Percentiles rank a stretch among this genome's conserved stretches.
Conservation (phyloP, 2,797 vertebrate genomes). For the Poecilia velifera region DNA sequence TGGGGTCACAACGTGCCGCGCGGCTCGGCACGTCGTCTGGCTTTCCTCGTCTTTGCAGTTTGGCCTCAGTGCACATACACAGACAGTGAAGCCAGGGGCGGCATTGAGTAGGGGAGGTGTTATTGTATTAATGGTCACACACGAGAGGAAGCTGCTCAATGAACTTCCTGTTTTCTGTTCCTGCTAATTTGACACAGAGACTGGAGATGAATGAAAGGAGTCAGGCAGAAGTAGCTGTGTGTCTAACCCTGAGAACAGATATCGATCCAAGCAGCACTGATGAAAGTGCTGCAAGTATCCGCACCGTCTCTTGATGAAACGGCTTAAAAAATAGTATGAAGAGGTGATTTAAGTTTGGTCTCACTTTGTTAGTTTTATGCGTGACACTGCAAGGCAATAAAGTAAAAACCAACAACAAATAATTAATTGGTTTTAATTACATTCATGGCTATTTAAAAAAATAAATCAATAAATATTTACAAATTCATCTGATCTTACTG, state of each 20-base stretch:
- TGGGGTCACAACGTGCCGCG: not conserved
- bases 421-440: not conserved
- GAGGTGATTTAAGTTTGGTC: not conserved
- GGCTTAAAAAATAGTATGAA: not conserved
- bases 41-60: constrained; percentile 10
- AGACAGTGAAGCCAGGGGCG: constrained; percentile 6
- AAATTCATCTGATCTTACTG: no score
- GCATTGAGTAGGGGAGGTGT: not conserved
- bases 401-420: not conserved
- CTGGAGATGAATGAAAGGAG: constrained; percentile 25
- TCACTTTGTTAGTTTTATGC: not conserved
- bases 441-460: not conserved
- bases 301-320: not conserved
- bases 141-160: constrained; percentile 38
- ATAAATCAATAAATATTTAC: not conserved
- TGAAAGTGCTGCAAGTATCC: not conserved
- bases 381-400: not conserved
- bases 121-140: constrained; percentile 36
- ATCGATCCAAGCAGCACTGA: not conserved
- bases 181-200: constrained; percentile 24
- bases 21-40: constrained; percentile 12
- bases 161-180: constrained; percentile 40
- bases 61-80: constrained; percentile 25
- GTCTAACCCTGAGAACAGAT: not conserved
- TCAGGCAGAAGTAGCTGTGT: not conserved